These are phyloP conservation scores for Oligia latruncula DNA, from an alignment of 2,888 invertebrate genomes.

Conservation along the genomic window DNA sequence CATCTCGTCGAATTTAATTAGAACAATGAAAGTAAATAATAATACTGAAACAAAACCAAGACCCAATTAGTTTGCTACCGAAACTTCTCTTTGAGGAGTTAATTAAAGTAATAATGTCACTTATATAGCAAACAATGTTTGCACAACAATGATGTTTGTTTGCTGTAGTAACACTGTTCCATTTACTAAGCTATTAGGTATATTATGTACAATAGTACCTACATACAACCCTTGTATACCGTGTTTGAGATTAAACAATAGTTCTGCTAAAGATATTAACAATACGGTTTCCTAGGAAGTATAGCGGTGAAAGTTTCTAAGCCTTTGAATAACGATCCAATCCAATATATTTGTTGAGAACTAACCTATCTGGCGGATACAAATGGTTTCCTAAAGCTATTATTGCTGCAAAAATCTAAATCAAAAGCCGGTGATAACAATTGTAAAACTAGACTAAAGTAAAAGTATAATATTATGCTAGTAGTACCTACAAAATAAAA, in stretches of 20 bases:
- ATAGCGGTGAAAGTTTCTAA: constrained; percentile 55
- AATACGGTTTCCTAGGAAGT: constrained; percentile 54
- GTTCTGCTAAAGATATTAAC: constrained; percentile 34
- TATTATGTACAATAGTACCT: constrained; percentile 10
- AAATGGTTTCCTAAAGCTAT: constrained; percentile 30
- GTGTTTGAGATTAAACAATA: constrained; percentile 43
- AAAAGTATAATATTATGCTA: too few species aligned
- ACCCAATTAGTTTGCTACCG: constrained; percentile 1
- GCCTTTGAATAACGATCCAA: constrained; percentile 40
- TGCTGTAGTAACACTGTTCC: neutral
- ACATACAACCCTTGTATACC: neutral
- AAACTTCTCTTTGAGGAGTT: constrained; percentile 24
- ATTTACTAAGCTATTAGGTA: constrained; percentile 1
- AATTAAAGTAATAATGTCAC: constrained; percentile 30
- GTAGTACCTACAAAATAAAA: too few species aligned
- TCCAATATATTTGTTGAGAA: constrained; percentile 45
- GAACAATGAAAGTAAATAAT: constrained; percentile 3
- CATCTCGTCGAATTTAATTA: constrained; percentile 4
- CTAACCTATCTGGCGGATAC: constrained; percentile 19
- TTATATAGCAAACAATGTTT: neutral
- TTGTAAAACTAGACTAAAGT: constrained; percentile 12
- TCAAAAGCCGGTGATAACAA: constrained; percentile 34
- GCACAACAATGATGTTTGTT: too few species aligned
- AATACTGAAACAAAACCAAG: neutral
- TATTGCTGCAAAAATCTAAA: constrained; percentile 13